Base-by-base conservation (phyloP, 1,140 invertebrate species). In the Nixonia krombeini region DNA sequence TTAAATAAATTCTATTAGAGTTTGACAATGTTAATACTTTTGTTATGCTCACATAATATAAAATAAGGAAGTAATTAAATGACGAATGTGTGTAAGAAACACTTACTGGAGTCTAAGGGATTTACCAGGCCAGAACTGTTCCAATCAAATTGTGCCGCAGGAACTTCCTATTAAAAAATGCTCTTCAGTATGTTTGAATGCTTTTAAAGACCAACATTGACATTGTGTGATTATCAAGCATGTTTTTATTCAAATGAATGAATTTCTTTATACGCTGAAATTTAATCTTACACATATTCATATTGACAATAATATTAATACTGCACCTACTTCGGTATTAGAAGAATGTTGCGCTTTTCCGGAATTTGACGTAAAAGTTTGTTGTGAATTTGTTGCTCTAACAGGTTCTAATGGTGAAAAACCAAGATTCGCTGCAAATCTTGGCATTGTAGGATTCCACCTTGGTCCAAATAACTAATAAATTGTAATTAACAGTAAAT, bases 361-460 rank as follows among this genome's bases (percentile, higher is more conserved):
- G 63, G 51, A 28, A 67, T 67, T 81, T 1, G 73, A 57, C 5
- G 40, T 9, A 44, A 45, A 25, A 47, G 45, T 31, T n/a, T 72
- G 66, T 35, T 75, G 78, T 8, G 40, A 8, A 26, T 78, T 79
- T 5, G 71, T 69, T 52, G 88, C 89, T 82, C 91, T 93, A 28
- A 91, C 86, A 0, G 93, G 93, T 74, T 93, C 91, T 5, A 94
- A 82, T 1, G 92, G 92, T 53, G 88, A 90, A 44, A 88, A 88
- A 58, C 90, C 90, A 37, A 94, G 83, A 81, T 93, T 93, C 7
- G 91, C 90, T 9, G 93, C 92, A 86, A 92, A 94, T 78, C 91
- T 89, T 29, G 92, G 93, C 86, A 93, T 90, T 28, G 88, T 89
- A 17, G 88, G 83, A 81, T 90, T 92, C 92, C 92, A 93, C 63